A percentile compares a stretch with the other conserved stretches of the same genome.
phyloP scores from a whole-genome alignment of 2,888 invertebrate species.

The Trachelus tabidus region DNA sequence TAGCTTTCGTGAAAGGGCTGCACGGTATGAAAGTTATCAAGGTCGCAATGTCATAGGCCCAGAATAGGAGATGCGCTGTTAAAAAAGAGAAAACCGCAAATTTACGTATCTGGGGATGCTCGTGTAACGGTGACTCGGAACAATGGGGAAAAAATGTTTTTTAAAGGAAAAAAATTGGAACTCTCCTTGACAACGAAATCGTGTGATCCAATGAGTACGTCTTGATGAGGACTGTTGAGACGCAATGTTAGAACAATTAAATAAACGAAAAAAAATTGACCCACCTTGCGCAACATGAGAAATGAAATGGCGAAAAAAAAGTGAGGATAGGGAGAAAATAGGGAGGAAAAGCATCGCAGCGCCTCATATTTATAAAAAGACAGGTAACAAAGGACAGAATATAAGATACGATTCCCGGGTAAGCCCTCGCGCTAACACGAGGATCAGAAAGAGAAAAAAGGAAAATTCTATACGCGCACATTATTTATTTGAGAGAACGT shows the following conservation, averaged over 20 bases:
- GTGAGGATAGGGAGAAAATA: slow-evolving; percentile 2
- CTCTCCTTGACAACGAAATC: neutral
- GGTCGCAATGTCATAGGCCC: neutral
- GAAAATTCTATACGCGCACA: slow-evolving; percentile 15
- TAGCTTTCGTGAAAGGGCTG: neutral
- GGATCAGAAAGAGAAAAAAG: neutral
- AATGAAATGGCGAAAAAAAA: slow-evolving; percentile 6
- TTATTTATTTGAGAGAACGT: slow-evolving; percentile 12
- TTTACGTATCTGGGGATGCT: neutral
- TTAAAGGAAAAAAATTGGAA: neutral
- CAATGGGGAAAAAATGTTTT: neutral
- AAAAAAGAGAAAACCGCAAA: neutral
- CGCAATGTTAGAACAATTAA: neutral
- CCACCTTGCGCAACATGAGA: neutral
- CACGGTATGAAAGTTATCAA: neutral
- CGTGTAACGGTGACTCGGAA: neutral
- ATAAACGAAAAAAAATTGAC: neutral
- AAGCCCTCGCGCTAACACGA: neutral
- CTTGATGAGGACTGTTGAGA: no score
- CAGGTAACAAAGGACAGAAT: no score
- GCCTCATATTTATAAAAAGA: no score
- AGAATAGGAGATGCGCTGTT: neutral
- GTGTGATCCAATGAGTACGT: neutral
- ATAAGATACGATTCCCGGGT: no score
- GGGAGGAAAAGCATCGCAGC: neutral